phyloP scores from a whole-genome alignment of 2,888 invertebrate species.

The Falcaria lacertinaria region DNA sequence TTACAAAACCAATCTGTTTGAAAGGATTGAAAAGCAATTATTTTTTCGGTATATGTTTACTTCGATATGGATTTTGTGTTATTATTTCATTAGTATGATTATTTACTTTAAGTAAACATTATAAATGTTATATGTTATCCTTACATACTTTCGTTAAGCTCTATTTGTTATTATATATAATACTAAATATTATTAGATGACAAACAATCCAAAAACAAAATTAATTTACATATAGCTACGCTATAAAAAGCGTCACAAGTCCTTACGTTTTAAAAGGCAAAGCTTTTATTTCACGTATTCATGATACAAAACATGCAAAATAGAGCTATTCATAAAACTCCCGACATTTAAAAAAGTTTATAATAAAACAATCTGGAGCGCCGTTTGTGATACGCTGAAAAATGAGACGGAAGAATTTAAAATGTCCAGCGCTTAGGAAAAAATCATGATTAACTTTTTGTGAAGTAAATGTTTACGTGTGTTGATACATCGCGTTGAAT shows the following conservation, averaged over 20 bases:
- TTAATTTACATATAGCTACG: constrained; percentile 1
- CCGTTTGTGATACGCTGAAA: constrained; percentile 55
- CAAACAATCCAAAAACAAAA: constrained; percentile 2
- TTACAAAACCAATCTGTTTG: neutral
- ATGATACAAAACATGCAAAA: constrained; percentile 53
- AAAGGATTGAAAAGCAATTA: constrained; percentile 3
- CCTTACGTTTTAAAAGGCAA: constrained; percentile 40
- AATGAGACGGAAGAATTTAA: constrained; percentile 57
- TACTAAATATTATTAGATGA: constrained; percentile 5
- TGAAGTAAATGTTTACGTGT: constrained; percentile 17
- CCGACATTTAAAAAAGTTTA: constrained; percentile 57
- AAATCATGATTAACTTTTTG: constrained; percentile 32
- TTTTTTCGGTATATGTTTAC: too few relatives aligned
- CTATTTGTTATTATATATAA: too few relatives aligned
- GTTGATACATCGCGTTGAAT: neutral
- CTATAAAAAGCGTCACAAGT: constrained; percentile 26
- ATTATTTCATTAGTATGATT: too few relatives aligned
- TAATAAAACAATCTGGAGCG: constrained; percentile 61
- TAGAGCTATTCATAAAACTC: constrained; percentile 51
- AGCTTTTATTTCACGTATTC: constrained; percentile 53
- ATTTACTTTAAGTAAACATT: too few relatives aligned
- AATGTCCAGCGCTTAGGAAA: constrained; percentile 53
- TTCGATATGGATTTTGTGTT: too few relatives aligned
- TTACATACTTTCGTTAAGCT: too few relatives aligned
- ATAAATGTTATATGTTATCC: too few relatives aligned